Evolutionary conservation across 2,113 vertebrate genomes (phyloP).

Genomic region (Archocentrus centrarchus): DNA sequence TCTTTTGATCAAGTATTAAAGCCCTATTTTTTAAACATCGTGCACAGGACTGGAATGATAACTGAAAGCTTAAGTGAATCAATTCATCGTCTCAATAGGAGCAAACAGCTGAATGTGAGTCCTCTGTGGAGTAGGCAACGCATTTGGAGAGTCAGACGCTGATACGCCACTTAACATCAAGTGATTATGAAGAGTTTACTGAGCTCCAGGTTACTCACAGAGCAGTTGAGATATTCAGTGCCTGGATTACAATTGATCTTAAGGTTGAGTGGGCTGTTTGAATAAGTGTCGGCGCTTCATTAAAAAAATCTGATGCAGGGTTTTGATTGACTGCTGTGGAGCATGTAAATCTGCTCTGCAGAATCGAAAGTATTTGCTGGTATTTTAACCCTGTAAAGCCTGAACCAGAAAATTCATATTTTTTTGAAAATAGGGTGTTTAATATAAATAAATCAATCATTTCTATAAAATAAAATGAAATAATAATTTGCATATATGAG

Average conservation of each 20-base stretch:
- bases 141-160: neutral
- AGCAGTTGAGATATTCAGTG: neutral
- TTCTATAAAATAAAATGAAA: too few relatives aligned
- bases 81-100: neutral
- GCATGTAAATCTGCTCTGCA: neutral
- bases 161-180: conserved; percentile 16
- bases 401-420: too few relatives aligned
- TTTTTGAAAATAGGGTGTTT: too few relatives aligned
- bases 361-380: too few relatives aligned
- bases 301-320: neutral
- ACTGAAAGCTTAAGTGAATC: neutral
- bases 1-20: neutral
- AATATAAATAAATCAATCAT: too few relatives aligned
- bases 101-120: neutral
- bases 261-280: neutral
- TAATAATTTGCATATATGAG: too few relatives aligned
- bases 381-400: neutral
- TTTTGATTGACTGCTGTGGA: neutral
- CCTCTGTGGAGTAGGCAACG: neutral
- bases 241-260: conserved; percentile 15
- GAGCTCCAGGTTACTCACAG: conserved; percentile 23
- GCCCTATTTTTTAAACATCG: neutral
- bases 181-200: conserved; percentile 30
- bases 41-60: neutral
- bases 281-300: neutral